phyloP scores from a whole-genome alignment of 2,113 vertebrate species.

The Zosterops japonicus region DNA sequence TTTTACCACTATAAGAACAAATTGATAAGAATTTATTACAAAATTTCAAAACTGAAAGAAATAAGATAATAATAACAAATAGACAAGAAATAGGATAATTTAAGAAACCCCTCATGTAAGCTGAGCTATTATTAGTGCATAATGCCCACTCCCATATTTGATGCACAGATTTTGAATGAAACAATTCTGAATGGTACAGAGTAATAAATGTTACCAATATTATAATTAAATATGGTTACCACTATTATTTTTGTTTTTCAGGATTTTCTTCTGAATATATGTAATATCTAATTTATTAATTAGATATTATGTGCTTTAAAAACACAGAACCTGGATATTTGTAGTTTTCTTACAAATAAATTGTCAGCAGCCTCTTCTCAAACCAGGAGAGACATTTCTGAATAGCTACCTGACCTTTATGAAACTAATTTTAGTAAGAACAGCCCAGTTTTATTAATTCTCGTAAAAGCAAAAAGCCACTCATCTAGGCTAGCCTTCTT shows the following conservation, averaged over 20 bases:
- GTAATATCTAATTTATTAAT: background rate
- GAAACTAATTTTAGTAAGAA: background rate
- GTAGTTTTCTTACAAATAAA: background rate
- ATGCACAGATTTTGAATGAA: background rate
- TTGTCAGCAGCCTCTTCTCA: background rate
- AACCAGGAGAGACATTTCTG: background rate
- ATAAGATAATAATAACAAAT: too few relatives aligned
- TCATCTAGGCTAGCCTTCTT: background rate
- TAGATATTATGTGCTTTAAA: background rate
- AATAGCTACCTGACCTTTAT: conserved; percentile 12
- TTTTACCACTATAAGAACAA: background rate
- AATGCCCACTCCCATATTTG: background rate
- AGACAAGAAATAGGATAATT: background rate
- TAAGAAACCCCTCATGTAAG: background rate
- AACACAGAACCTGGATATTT: background rate
- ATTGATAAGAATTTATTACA: background rate
- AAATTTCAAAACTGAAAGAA: background rate
- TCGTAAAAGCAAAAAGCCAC: background rate
- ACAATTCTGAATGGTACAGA: background rate
- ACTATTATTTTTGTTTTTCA: background rate
- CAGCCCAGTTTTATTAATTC: conserved; percentile 9
- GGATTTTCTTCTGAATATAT: background rate
- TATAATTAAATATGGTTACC: background rate
- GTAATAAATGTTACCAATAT: background rate
- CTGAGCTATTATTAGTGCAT: background rate